Conservation (phyloP, 2,113 vertebrate genomes). For the Hippocampus comes region DNA sequence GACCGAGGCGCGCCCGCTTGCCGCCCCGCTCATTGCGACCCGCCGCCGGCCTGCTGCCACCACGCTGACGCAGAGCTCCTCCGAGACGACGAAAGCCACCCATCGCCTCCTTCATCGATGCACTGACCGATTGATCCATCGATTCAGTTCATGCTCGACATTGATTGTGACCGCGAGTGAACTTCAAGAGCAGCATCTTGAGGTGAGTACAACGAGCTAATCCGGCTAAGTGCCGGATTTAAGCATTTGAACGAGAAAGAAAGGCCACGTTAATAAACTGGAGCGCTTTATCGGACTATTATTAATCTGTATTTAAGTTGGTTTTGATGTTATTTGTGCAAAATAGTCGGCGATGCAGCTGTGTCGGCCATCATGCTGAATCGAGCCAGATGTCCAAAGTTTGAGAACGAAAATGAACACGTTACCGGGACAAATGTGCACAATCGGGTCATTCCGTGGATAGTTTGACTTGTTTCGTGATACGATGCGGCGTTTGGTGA, state of each 20-base stretch:
- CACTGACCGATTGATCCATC: background rate
- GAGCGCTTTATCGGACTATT: background rate
- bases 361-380: conserved; percentile 68
- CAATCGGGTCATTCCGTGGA: fast-evolving
- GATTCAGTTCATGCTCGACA: background rate
- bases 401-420: conserved; percentile 12
- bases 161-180: conserved; percentile 27
- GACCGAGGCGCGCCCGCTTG: conserved; percentile 59
- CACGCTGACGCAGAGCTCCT: background rate
- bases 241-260: background rate
- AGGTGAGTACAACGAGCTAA: conserved; percentile 30
- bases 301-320: background rate
- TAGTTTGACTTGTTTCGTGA: background rate
- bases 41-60: conserved; percentile 31
- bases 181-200: conserved; percentile 51
- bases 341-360: conserved; percentile 3
- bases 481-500: fast-evolving
- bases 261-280: background rate
- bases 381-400: conserved; percentile 39
- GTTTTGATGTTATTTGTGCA: background rate
- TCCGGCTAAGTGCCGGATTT: background rate
- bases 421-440: background rate
- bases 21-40: conserved; percentile 60
- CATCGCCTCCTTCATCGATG: background rate
- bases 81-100: background rate